Conservation (phyloP, 2,888 invertebrate species). For the Drosophila eohydei region DNA sequence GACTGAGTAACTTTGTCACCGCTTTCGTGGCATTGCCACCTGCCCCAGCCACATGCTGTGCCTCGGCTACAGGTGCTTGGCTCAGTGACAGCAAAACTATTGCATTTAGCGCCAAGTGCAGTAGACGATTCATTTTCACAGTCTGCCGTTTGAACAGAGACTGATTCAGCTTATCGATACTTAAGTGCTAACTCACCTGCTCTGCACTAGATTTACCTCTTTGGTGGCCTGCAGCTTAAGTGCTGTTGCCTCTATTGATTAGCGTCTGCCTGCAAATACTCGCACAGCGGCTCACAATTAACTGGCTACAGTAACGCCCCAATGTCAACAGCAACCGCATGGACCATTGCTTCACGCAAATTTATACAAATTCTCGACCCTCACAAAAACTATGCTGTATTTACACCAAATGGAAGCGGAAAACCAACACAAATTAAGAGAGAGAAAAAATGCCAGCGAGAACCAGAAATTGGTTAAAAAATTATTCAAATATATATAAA, state of each 20-base stretch:
- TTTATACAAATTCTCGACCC: conserved; percentile 25
- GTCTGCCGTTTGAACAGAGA: conserved; percentile 41
- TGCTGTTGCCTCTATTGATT: conserved; percentile 65
- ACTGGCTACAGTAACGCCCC: conserved; percentile 14
- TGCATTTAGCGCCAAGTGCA: conserved; percentile 6
- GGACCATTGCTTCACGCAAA: conserved; percentile 52
- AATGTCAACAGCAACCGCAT: conserved; percentile 32
- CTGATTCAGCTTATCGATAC: conserved; percentile 22
- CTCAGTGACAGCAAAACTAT: conserved; percentile 18
- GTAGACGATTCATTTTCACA: conserved; percentile 48
- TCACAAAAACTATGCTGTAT: not conserved
- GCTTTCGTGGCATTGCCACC: conserved; percentile 42
- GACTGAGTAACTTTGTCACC: conserved; percentile 61
- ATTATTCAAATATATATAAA: conserved; percentile 2
- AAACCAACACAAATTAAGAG: conserved; percentile 45
- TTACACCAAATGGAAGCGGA: conserved; percentile 19
- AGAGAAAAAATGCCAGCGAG: not conserved
- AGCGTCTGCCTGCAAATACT: conserved; percentile 51
- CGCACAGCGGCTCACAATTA: conserved; percentile 17
- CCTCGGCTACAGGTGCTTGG: conserved; percentile 1
- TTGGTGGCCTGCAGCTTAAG: conserved; percentile 45
- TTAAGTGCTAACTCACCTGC: not conserved
- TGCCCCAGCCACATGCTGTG: not conserved
- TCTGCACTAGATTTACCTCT: conserved; percentile 4
- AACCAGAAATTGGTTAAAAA: conserved; percentile 21